A percentile compares a stretch with the other conserved stretches of the same genome.
Evolutionary conservation across 2,797 vertebrate species (phyloP).

Genomic region (Gouania willdenowi): DNA sequence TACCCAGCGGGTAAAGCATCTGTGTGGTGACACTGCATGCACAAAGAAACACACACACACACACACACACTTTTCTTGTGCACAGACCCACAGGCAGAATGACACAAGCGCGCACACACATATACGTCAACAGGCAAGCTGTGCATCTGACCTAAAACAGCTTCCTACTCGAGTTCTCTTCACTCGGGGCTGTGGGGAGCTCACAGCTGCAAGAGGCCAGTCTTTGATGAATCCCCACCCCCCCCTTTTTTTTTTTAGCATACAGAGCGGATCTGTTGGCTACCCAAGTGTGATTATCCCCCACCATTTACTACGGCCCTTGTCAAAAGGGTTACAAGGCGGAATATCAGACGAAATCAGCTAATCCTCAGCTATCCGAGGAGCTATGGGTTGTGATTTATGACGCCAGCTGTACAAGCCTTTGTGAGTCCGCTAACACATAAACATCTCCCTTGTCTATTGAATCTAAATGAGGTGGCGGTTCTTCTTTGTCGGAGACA

Average conservation of each 20-base stretch:
- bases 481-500: constrained; percentile 7
- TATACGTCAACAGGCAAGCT: constrained; percentile 47
- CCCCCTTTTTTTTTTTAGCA: constrained; percentile 30
- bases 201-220: constrained; percentile 64
- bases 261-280: constrained; percentile 65
- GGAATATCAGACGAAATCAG: constrained; percentile 69
- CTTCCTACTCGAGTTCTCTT: constrained; percentile 61
- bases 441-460: constrained; percentile 19
- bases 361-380: constrained; percentile 59
- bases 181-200: constrained; percentile 59
- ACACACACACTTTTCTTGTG: constrained; percentile 15
- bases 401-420: constrained; percentile 59
- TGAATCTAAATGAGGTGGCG: too few species aligned
- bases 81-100: constrained; percentile 18
- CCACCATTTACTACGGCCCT: constrained; percentile 67
- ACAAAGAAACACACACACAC: constrained; percentile 21
- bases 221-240: constrained; percentile 48
- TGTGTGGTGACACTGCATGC: constrained; percentile 61
- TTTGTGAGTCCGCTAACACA: constrained; percentile 31
- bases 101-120: constrained; percentile 8
- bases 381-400: constrained; percentile 46
- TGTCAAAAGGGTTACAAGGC: constrained; percentile 65
- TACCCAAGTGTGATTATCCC: constrained; percentile 75
- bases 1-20: constrained; percentile 62
- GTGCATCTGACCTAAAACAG: constrained; percentile 72